phyloP scores from a whole-genome alignment of 30 jellyfish, hydroid and myxozoan species.

The Clytia hemisphaerica region DNA sequence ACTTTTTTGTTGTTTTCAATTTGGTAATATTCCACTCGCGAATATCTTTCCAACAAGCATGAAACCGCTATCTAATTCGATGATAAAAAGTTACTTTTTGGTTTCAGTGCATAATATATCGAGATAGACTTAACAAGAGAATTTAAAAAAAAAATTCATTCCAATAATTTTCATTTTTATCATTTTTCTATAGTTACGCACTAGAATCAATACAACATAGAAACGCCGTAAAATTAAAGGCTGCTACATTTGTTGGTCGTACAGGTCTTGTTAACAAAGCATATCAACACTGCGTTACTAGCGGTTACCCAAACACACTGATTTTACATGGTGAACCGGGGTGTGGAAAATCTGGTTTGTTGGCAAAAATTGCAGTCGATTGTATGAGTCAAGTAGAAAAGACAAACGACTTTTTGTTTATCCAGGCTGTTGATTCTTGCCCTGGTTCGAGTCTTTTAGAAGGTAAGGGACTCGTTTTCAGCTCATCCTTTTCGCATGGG shows the following conservation, averaged over 20 bases:
- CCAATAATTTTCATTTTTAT: too few species aligned
- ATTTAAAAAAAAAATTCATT: too few species aligned
- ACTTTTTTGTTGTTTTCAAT: too few species aligned
- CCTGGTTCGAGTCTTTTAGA: constrained; percentile 1
- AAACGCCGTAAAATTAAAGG: not conserved
- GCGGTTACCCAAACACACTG: not conserved
- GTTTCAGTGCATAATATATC: too few species aligned
- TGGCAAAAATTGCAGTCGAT: not conserved
- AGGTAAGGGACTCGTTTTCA: too few species aligned
- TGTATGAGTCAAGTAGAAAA: not conserved
- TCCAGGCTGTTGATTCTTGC: not conserved
- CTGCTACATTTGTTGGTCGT: not conserved
- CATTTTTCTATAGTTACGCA: too few species aligned
- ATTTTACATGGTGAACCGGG: not conserved
- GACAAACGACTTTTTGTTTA: not conserved
- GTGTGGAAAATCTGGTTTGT: not conserved
- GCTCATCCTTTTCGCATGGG: too few species aligned
- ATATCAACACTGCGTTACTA: not conserved
- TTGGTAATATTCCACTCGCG: too few species aligned
- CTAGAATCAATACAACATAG: not conserved
- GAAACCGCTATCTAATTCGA: too few species aligned
- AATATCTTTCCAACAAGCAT: too few species aligned
- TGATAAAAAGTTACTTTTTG: too few species aligned
- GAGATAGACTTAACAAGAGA: too few species aligned
- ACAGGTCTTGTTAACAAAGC: not conserved